A percentile compares a stretch with the other conserved stretches of the same genome.
Conservation (phyloP, 37 sponge, comb jelly and placozoan genomes). For the Cladorhizidae sp. region DNA sequence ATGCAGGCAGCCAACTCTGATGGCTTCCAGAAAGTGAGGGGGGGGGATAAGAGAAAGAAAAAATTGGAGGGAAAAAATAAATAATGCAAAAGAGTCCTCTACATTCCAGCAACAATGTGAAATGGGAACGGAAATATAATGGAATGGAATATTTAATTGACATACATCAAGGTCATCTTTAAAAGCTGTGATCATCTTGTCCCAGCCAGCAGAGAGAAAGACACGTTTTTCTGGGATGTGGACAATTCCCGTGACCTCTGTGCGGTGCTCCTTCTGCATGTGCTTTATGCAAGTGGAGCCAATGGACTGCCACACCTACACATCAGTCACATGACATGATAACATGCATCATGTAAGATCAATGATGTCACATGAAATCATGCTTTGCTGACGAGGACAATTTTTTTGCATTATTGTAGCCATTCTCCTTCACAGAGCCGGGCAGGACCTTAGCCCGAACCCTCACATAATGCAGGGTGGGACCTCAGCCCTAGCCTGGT, state of each 20-base stretch:
- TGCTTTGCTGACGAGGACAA: background rate
- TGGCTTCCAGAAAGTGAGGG: no score
- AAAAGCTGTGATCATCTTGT: constrained; percentile 73
- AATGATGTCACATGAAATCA: background rate
- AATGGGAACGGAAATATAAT: no score
- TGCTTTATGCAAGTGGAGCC: constrained; percentile 78
- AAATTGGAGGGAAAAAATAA: no score
- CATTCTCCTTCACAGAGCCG: no score
- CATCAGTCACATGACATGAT: background rate
- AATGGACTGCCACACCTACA: constrained; percentile 80
- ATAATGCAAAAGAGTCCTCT: no score
- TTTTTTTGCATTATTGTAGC: no score
- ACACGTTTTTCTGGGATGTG: constrained; percentile 70
- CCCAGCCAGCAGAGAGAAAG: constrained; percentile 90
- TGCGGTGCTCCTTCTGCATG: constrained; percentile 12
- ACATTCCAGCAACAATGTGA: no score
- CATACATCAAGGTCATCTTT: constrained; percentile 37
- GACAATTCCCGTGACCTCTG: constrained; percentile 78
- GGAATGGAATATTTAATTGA: background rate
- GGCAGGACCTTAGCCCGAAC: no score
- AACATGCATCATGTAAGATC: background rate
- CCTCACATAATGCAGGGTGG: no score
- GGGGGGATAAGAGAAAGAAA: no score
- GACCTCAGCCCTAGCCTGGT: no score
- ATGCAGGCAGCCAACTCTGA: no score